Evolutionary conservation across 2,888 invertebrate genomes (phyloP), one percentile per base, ranked within the genome.

Genomic region (Eristalis intricaria): DNA sequence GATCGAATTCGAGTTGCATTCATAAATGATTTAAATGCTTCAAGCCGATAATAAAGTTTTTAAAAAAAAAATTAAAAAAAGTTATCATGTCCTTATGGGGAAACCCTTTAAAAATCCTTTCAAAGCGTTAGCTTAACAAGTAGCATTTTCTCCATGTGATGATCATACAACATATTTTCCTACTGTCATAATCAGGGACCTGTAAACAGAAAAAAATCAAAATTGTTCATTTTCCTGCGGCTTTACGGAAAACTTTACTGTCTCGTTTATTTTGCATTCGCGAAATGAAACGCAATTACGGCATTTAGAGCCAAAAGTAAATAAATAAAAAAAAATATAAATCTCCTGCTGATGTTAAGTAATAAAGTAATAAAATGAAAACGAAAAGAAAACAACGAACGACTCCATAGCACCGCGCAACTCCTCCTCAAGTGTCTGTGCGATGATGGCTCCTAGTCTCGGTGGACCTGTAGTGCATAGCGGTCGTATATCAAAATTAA

Each of bases 401-500:
- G 3, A 19, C 11, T 61, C 32, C 23, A 19, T 8, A 19, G n/a
- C 2, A 4, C 43, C 4, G 7, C 43, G 50, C n/a, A 50, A 74
- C 58, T 77, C 35, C 35, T 22, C 69, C 65, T 87, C 74, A 74
- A 87, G 84, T 80, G 76, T 29, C 68, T 65, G 58, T 29, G 26
- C 26, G 35, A 32, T 50, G 85, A 66, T 43, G 74, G 22, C 32
- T 56, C 22, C 61, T 23, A n/a, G 40, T 26, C 10, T 38, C 56
- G 8, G 38, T 69, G 65, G 73, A 80, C 73, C 80, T 60, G 43
- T 19, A n/a, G 22, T 60, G 73, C 29, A 63, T 13, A 38, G 15
- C 11, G 76, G 73, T 84, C 87, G 78, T 87, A 83, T 84, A 87
- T 87, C 87, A 87, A 84, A 87, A 87, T 87, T 87, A 87, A 87